Evolutionary conservation across 2,888 invertebrate genomes (phyloP), one percentile per base, ranked within the genome.

Genomic region (Eueremaeus valkanovi): DNA sequence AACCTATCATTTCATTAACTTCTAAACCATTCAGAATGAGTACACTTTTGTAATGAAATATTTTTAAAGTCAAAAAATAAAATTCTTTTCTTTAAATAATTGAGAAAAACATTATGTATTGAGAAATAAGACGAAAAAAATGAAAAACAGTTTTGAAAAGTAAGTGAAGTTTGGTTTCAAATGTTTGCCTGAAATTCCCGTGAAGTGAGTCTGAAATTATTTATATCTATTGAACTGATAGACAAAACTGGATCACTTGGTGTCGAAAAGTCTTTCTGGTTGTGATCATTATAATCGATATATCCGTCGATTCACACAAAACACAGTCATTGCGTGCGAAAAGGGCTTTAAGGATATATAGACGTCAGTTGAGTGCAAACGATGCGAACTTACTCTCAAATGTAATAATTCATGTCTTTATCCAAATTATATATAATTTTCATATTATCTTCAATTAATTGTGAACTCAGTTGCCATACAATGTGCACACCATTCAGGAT

Each of bases 331-430:
- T 24, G 24, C 36, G 68, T 36, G n/a, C 68, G 24, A 68, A 68
- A 16, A 68, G 68, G 42, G 68, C 42, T 13, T 40, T 68, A 24
- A 68, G 68, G 16, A 42, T 68, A 21, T 42, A 68, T 27, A 40
- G 68, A 24, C 36, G 68, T 16, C 68, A 68, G 42, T 24, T 68
- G 9, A 36, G n/a, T 31, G 24, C 5, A 42, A 68, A 21, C 24
- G 68, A 68, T 42, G 21, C 5, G 18, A 68, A 68, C 24, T 11
- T 68, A 68, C 11, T 68, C 24, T 68, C 33, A 36, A n/a, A 21
- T 18, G 55, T 55, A 55, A 55, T 55, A 11, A 6, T 16, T 45
- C 11, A 21, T 51, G 3, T 6, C 5, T 51, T 51, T 51, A 51
- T 51, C 29, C 27, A 24, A 49, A n/a, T 49, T 18, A n/a, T n/a